Percentiles rank a stretch among this genome's conserved stretches.
These are phyloP conservation scores for Gyrodactylus salaris DNA, from an alignment of 1,140 invertebrate genomes.

Conservation along the genomic window DNA sequence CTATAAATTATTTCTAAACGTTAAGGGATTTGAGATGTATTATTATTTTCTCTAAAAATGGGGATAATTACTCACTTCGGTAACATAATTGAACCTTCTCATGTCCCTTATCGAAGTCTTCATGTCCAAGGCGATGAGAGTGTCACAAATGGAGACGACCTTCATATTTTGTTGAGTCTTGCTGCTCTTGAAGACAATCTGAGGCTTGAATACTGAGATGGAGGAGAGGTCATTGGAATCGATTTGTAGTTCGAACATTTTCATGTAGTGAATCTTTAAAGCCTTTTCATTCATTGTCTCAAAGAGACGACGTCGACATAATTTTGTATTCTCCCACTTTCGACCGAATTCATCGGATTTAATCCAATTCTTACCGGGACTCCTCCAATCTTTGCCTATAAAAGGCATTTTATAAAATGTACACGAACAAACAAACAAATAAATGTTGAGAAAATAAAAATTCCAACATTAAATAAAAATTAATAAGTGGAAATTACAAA, in stretches of 20 bases:
- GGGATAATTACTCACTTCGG: too few species aligned
- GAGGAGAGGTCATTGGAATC: not conserved
- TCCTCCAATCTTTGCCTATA: constrained; percentile 3
- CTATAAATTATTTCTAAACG: too few species aligned
- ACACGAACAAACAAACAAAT: too few species aligned
- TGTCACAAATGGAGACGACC: not conserved
- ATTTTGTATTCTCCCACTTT: not conserved
- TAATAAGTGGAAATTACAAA: too few species aligned
- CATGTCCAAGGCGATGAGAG: not conserved
- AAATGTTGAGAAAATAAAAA: too few species aligned
- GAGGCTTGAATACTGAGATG: not conserved
- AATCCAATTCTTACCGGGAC: not conserved
- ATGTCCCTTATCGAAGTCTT: not conserved
- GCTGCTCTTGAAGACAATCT: not conserved
- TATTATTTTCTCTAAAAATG: too few species aligned
- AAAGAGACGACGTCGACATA: not conserved
- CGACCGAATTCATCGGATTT: constrained; percentile 1
- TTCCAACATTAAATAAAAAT: too few species aligned
- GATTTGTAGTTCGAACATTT: not conserved
- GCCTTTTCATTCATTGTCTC: not conserved
- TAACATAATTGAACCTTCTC: not conserved
- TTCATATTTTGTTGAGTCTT: not conserved
- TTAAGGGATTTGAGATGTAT: too few species aligned
- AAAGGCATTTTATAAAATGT: constrained; percentile 3
- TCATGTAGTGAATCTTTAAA: not conserved